Evolutionary conservation across 1,140 invertebrate genomes (phyloP), one percentile per base, ranked within the genome.

Genomic region (Leptinotarsa texana): DNA sequence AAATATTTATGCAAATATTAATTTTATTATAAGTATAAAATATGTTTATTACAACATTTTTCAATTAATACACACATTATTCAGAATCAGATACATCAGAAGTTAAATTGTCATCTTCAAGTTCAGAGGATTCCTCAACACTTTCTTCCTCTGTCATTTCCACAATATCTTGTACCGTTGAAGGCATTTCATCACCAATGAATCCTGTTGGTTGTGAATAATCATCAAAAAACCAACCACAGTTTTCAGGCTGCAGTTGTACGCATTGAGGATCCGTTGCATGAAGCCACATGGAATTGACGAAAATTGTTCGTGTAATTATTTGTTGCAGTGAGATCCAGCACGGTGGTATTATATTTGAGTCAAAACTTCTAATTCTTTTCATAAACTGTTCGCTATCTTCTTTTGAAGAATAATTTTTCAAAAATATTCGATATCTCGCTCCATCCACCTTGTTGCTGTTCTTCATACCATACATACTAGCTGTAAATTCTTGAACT

Each of bases 111-210:
- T 49, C 8, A 51, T 17, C 27, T 17, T 69, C 67, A 11, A 27
- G 27, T 69, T 69, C 48, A 69, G 27, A 15, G 4, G 42, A 42
- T 24, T 24, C 22, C 2, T n/a, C 24, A 69, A 3, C 4, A 69
- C 2, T 13, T 47, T 47, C 18, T 24, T 63, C 18, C 5, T 24
- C 48, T 69, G 11, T 18, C 27, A 5, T 69, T 69, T 69, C 69
- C 13, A 72, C 22, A 77, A 77, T 77, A 57, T 77, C 74, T 24
- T 77, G 76, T 51, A 77, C 76, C 76, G 73, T 77, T 62, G 73
- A 76, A 77, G 76, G 74, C 66, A 74, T 76, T 77, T 77, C 74
- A 73, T 77, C 76, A 42, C 76, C 74, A 61, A 76, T 77, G 65
- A 76, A 76, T 67, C 77, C 77, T 76, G 75, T 78, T 76, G 77